Evolutionary conservation across 2,113 vertebrate genomes (phyloP), one percentile per base, ranked within the genome.

Genomic region (Plotosus lineatus): DNA sequence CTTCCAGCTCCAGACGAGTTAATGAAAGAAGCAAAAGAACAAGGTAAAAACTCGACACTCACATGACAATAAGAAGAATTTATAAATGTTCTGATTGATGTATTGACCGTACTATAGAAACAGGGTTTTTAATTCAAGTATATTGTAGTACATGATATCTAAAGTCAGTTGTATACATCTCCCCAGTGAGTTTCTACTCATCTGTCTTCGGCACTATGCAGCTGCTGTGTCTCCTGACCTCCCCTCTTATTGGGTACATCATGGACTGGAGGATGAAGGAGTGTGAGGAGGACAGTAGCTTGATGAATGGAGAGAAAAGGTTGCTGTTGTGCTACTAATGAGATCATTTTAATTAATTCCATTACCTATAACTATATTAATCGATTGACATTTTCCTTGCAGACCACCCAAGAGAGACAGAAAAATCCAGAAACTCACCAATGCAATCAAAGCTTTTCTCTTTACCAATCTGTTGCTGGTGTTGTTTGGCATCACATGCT

Each of bases 161-260:
- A 9, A 76, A 44, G 3, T 68, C 3, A 63, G 8, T 17, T 38
- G 68, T 56, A 21, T 81, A n/a, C 66, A 40, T 82, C 50, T 83
- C 51, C 68, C 68, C 87, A 96, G 95, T 96, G 14, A 87, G 86
- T 48, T 91, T 96, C 91, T 96, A 95, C 89, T 92, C 95, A 0
- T 95, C 92, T 1, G 53, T 95, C 87, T 96, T 96, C 61, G 95
- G 95, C 55, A 88, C 90, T 38, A 85, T 95, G 89, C 95, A 96
- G 87, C 90, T 96, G 74, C 87, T 95, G 3, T 96, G 95, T 85
- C 92, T 96, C 0, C 40, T 95, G 65, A 95, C 94, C 33, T 94
- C 93, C 72, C 95, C 95, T n/a, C 60, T 95, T 75, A 96, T 96
- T n/a, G 95, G 95, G 69, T 96, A 94, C 85, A 89, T 95, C 88